Conservation (phyloP, 2,113 vertebrate genomes). For the Eublepharis macularius region DNA sequence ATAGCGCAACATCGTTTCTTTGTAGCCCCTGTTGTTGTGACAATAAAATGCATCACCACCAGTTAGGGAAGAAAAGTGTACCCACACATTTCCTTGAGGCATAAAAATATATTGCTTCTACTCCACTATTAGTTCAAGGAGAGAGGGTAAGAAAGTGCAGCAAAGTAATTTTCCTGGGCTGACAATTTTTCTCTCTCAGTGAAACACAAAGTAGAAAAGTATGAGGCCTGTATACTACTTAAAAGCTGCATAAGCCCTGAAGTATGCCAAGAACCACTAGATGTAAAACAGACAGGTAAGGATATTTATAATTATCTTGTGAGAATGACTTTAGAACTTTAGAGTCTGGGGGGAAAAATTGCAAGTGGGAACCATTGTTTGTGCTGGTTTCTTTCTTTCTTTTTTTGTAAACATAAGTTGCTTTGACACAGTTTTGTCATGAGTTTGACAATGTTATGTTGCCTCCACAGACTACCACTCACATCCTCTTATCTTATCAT, state of each 20-base stretch:
- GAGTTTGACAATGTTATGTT: background rate
- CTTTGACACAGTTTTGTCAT: background rate
- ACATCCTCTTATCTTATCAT: background rate
- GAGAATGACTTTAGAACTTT: background rate
- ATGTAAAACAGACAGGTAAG: background rate
- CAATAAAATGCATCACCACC: background rate
- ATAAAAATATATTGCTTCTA: constrained; percentile 7
- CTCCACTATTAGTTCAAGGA: background rate
- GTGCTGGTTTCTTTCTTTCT: background rate
- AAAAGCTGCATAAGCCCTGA: background rate
- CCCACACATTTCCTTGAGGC: background rate
- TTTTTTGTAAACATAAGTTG: background rate
- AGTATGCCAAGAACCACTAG: background rate
- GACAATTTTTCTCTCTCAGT: background rate
- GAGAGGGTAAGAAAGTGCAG: constrained; percentile 1
- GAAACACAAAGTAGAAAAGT: background rate
- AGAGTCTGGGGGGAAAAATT: rapidly evolving
- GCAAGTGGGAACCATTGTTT: background rate
- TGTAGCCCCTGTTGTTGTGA: background rate
- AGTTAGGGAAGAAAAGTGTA: background rate
- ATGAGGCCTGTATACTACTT: background rate
- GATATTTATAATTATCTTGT: background rate
- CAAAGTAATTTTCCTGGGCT: background rate
- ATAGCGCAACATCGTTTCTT: background rate
- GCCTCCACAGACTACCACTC: background rate